phyloP scores from a whole-genome alignment of 2,888 invertebrate species.

The Polylopha cassiicola region DNA sequence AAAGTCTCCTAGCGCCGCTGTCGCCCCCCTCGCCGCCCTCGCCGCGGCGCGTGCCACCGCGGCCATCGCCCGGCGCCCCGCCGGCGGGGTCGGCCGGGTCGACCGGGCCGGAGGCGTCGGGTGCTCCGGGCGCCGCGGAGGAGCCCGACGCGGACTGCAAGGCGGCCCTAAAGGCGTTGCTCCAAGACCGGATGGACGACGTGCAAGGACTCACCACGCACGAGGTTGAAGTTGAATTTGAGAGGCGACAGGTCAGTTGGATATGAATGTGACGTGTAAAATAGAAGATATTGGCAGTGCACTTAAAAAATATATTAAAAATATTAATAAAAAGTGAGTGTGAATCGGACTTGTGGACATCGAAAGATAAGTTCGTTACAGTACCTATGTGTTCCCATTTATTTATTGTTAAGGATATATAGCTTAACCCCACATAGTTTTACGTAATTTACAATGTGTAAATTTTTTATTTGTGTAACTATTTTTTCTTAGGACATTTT shows the following conservation, averaged over 20 bases:
- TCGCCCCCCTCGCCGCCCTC: constrained; percentile 30
- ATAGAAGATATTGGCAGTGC: background rate
- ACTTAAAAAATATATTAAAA: no score
- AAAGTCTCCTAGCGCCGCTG: constrained; percentile 58
- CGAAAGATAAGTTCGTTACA: no score
- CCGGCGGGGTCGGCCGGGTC: constrained; percentile 24
- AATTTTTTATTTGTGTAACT: no score
- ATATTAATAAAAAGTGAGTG: no score
- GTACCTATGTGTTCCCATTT: no score
- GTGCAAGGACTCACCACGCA: constrained; percentile 16
- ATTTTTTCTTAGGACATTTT: no score
- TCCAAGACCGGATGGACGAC: constrained; percentile 20
- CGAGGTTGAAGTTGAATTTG: constrained; percentile 32
- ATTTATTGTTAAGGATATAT: no score
- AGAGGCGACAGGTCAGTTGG: constrained; percentile 24
- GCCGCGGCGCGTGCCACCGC: constrained; percentile 21
- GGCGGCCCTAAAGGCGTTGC: constrained; percentile 34
- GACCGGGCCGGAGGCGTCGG: constrained; percentile 4
- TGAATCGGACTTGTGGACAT: no score
- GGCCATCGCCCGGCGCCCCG: constrained; percentile 25
- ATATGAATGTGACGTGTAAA: background rate
- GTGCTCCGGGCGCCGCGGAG: constrained; percentile 3
- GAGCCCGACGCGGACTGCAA: constrained; percentile 32
- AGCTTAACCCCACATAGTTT: no score
- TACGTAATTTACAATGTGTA: no score